Percentiles rank a stretch among this genome's conserved stretches.
phyloP scores from a whole-genome alignment of 2,888 invertebrate genomes.

The Hyposoter dolosus region DNA sequence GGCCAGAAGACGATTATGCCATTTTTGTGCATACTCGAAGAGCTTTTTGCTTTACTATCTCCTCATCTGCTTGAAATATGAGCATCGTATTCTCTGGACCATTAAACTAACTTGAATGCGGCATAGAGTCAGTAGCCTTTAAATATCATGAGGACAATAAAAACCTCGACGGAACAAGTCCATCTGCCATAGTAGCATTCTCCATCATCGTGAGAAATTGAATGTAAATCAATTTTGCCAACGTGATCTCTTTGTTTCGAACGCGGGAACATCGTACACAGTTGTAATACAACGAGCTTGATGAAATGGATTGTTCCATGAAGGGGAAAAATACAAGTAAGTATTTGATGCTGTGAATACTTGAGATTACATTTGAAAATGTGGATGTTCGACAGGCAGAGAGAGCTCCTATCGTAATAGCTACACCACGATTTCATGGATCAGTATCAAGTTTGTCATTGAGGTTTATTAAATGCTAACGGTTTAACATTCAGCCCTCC shows the following conservation, averaged over 20 bases:
- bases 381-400: background rate
- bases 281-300: constrained; percentile 12
- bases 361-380: no score
- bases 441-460: constrained; percentile 20
- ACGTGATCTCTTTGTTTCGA: background rate
- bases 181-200: background rate
- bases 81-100: background rate
- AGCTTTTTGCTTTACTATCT: background rate
- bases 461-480: constrained; percentile 46
- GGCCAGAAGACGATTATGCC: background rate
- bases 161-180: background rate
- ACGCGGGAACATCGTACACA: constrained; percentile 31
- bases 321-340: background rate
- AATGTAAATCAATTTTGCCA: no score
- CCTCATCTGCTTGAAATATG: background rate
- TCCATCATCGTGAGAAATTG: no score
- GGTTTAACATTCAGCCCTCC: background rate
- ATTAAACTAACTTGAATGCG: background rate
- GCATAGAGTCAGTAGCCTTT: background rate
- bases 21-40: background rate
- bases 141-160: background rate
- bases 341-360: background rate
- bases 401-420: constrained; percentile 10
- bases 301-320: background rate
- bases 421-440: constrained; percentile 28